These are phyloP conservation scores for Parauchenoglanis punctatus DNA, from an alignment of 2,797 vertebrate genomes.

Conservation along the genomic window DNA sequence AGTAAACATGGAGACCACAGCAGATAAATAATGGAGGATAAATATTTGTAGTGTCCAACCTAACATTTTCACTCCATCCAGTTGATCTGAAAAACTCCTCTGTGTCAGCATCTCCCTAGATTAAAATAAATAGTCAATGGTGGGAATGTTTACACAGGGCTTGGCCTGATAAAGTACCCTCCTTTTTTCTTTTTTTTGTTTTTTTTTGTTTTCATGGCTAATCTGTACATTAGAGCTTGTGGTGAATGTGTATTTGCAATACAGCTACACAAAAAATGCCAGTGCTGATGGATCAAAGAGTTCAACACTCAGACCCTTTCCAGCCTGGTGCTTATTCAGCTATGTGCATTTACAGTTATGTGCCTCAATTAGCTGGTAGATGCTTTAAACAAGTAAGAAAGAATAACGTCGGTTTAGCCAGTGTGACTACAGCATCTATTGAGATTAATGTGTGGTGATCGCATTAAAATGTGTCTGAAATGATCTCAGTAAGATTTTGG, in stretches of 20 bases:
- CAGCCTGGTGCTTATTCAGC: neutral
- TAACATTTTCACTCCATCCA: constrained; percentile 1
- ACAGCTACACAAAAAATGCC: neutral
- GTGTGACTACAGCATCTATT: neutral
- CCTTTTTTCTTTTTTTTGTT: neutral
- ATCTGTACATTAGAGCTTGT: neutral
- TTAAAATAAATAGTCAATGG: neutral
- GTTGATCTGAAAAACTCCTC: neutral
- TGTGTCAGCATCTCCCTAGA: neutral
- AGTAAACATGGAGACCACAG: neutral
- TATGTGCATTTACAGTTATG: neutral
- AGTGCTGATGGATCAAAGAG: neutral
- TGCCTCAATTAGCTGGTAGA: neutral
- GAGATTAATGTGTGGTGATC: neutral
- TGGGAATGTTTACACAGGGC: neutral
- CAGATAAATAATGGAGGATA: neutral
- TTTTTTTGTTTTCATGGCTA: neutral
- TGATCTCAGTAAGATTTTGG: neutral
- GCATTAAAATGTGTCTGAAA: neutral
- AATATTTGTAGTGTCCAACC: neutral
- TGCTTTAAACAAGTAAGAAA: neutral
- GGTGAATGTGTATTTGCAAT: neutral
- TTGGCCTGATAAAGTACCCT: neutral
- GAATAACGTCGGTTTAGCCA: neutral
- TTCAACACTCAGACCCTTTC: neutral